Conservation (phyloP, 2,113 vertebrate species). For the Uria aalge region DNA sequence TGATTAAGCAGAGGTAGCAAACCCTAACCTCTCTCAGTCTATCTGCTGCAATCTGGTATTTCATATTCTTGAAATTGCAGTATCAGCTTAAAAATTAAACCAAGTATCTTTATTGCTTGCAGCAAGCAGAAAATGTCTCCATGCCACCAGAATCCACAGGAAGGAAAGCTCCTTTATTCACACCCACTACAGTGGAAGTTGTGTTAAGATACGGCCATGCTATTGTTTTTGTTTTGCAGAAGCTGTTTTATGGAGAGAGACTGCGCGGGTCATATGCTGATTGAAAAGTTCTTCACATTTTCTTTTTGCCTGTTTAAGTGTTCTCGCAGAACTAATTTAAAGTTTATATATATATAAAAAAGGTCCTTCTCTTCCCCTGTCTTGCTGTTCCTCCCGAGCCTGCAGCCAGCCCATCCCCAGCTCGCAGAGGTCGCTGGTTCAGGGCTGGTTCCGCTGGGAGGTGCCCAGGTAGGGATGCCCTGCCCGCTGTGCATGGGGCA, state of each 20-base stretch:
- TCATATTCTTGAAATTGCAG: not conserved
- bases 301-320: not conserved
- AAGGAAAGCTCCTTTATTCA: not conserved
- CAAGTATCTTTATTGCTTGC: not conserved
- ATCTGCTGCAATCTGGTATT: not conserved
- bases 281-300: not conserved
- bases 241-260: not conserved
- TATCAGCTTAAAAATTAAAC: not conserved
- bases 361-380: not conserved
- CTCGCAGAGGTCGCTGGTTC: not conserved
- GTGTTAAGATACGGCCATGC: not conserved
- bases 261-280: not conserved
- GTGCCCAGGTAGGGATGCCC: not conserved
- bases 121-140: not conserved
- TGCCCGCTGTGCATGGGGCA: fast-evolving
- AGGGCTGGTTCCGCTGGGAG: not conserved
- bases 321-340: not conserved
- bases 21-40: not conserved
- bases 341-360: not conserved
- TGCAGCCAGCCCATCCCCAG: not conserved
- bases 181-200: not conserved
- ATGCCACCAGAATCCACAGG: not conserved
- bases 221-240: not conserved
- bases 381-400: not conserved
- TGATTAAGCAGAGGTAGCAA: not conserved